Percentiles rank a stretch among this genome's conserved stretches.
These are phyloP conservation scores for Todiramphus saurophagus DNA, from an alignment of 2,113 vertebrate genomes.

Conservation along the genomic window DNA sequence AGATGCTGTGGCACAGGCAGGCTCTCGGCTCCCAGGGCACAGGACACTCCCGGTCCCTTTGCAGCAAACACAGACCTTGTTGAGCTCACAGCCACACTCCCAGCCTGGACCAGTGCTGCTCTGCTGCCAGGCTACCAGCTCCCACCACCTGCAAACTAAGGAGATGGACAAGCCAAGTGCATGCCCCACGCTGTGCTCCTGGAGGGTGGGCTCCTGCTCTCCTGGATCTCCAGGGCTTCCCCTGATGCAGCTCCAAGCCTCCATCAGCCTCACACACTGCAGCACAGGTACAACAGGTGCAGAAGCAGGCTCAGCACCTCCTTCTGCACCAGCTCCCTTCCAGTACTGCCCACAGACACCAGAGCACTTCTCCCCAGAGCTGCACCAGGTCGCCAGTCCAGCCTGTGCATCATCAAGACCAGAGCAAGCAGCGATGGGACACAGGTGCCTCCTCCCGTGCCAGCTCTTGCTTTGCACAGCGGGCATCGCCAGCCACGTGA, in stretches of 20 bases:
- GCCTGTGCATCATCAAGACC: background rate
- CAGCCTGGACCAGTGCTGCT: background rate
- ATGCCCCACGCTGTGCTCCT: rapidly evolving
- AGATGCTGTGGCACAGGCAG: background rate
- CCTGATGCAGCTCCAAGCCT: background rate
- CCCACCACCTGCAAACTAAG: background rate
- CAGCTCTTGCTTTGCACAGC: background rate
- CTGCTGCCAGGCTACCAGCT: background rate
- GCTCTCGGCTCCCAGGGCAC: background rate
- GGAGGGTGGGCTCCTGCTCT: background rate
- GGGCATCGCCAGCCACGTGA: background rate
- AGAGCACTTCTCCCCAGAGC: background rate
- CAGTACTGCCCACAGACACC: background rate
- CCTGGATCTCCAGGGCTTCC: background rate
- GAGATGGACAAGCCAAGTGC: background rate
- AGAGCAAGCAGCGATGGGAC: background rate
- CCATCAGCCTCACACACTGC: background rate
- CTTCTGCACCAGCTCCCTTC: background rate
- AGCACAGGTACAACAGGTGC: background rate
- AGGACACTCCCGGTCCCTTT: rapidly evolving
- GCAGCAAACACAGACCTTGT: background rate
- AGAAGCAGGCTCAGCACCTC: background rate
- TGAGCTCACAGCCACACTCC: background rate
- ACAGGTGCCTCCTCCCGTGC: rapidly evolving
- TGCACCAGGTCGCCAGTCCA: background rate